Base-by-base conservation (phyloP, 1,140 invertebrate species). In the Temnothorax curvispinosus region DNA sequence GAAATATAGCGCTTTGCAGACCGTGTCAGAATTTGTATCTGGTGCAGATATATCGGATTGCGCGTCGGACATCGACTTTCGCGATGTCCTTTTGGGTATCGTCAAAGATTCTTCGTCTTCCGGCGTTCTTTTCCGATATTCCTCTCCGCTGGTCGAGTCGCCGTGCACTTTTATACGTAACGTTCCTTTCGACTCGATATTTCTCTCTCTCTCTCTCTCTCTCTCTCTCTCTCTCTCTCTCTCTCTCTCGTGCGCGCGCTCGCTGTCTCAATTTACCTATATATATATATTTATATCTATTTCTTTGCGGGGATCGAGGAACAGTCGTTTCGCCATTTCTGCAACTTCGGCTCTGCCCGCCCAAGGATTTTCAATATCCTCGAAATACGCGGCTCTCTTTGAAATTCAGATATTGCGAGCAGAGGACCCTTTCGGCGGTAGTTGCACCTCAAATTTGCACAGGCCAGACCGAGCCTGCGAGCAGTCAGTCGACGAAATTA, bases 371-470 rank as follows among this genome's bases (percentile, higher is more conserved):
- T 82, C 78, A 82, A 82, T 82, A 82, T 82, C 65, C 78, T 72
- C 52, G 27, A 15, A 82, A 82, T 82, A 82, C 64, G 65, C 41
- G 35, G 41, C 52, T 47, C 78, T 58, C 78, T 82, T 82, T 82
- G 78, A 82, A 72, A 82, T 82, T 82, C 78, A 82, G 78, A 82
- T 82, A 82, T 82, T 82, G 52, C 78, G 78, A 72, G 32, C 78
- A 67, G 58, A 72, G 78, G 27, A 44, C 18, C 65, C 52, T 82
- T 82, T 58, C 38, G 50, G 52, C 52, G 78, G 56, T 44, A 41
- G 78, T 52, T 56, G 64, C 38, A 62, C 64, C 50, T 71, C 65
- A 67, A 82, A 82, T 82, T 82, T 82, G 65, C 50, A 69, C 77
- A 52, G 77, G 32, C 32, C 32, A 44, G n/a, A 38, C 52, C 74